These are phyloP conservation scores for Euura saliciscinereae DNA, from an alignment of 1,140 invertebrate genomes.

Conservation along the genomic window DNA sequence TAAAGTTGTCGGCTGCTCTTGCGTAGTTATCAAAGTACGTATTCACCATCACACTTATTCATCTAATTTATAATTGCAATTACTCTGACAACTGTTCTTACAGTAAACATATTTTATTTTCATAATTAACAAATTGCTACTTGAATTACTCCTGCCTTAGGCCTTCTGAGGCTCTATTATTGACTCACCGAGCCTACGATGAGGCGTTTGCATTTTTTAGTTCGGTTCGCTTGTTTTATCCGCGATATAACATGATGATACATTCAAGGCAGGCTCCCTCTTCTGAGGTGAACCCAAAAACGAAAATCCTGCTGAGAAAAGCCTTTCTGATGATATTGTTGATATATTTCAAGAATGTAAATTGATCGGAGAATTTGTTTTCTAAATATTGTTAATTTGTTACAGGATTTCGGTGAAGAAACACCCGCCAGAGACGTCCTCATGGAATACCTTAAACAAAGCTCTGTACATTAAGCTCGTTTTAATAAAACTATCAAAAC, in stretches of 20 bases:
- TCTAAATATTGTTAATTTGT: conserved; percentile 24
- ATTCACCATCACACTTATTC: neutral
- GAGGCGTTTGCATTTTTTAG: neutral
- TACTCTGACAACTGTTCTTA: too few relatives aligned
- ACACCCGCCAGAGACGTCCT: conserved; percentile 91
- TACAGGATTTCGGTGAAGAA: conserved; percentile 93
- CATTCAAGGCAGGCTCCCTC: conserved; percentile 52
- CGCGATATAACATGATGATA: conserved; percentile 49
- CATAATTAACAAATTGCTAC: neutral
- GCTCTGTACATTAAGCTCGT: conserved; percentile 52
- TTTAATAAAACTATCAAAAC: conserved; percentile 46
- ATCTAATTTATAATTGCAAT: too few relatives aligned
- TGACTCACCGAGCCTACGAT: neutral
- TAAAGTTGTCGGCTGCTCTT: conserved; percentile 98
- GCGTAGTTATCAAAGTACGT: conserved; percentile 92
- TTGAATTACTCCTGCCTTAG: too few relatives aligned
- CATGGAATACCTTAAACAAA: conserved; percentile 86
- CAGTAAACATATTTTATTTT: conserved; percentile 17
- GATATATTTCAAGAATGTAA: neutral
- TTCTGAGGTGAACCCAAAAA: conserved; percentile 57
- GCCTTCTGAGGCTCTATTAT: neutral
- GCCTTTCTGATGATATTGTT: conserved; percentile 48
- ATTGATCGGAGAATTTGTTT: neutral
- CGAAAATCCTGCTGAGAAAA: conserved; percentile 33
- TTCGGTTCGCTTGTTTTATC: neutral